Evolutionary conservation across 1,140 invertebrate species (phyloP), one percentile per base, ranked within the genome.

Genomic region (Anthonomus grandis): DNA sequence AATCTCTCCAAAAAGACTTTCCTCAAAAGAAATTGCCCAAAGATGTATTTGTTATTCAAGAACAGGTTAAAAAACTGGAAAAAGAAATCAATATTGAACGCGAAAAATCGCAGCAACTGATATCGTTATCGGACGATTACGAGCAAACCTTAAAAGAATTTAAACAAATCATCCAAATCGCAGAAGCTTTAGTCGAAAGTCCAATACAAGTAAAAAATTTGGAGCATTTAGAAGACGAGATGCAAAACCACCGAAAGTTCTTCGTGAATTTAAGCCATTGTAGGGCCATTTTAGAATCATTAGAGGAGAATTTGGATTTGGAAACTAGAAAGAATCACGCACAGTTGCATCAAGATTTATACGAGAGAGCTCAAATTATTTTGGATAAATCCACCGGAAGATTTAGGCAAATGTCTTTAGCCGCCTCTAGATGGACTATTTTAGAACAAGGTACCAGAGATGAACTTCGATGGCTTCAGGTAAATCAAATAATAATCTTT

Each of bases 181-280:
- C 90, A 2, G 86, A 91, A 70, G 83, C 84, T 39, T 70, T 92
- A 21, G 75, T 92, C 2, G 84, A 88, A 37, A 84, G 82, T 63
- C 84, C 86, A 13, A 84, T 91, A 22, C 81, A 83, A 1, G 88
- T 90, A 1, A 81, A 78, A 31, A 84, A 84, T 61, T 75, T 90
- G 48, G 82, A 86, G 63, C 86, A 91, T 64, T 73, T 93, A 8
- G 86, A 89, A 64, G 87, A 91, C 65, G 90, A 92, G 75, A 89
- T 93, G 74, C 88, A 91, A 62, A 93, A 90, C 66, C 89, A 92
- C 67, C 79, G 89, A 36, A 91, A 90, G 66, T 92, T 93, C 74
- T 93, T 93, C 67, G 86, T 90, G 0, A 91, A 91, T 64, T 72
- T 94, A 8, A 91, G 89, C 64, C 89, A 92, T 55, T 93, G 90